Conservation (phyloP, 1,140 invertebrate genomes). For the Metopolophium dirhodum region DNA sequence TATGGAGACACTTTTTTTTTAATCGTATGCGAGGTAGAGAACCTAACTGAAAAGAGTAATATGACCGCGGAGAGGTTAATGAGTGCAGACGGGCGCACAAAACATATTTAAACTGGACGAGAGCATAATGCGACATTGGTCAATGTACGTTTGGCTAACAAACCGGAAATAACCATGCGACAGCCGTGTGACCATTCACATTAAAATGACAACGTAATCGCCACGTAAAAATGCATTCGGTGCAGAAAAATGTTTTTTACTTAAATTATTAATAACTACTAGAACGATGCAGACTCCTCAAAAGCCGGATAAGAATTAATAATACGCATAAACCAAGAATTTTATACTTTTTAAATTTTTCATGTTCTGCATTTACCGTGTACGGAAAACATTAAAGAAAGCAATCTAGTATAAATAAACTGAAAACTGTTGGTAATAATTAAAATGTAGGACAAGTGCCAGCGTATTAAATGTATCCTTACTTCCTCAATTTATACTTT, state of each 20-base stretch:
- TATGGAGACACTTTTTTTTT: slow-evolving; percentile 13
- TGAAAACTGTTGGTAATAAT: slow-evolving; percentile 16
- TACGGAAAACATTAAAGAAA: background rate
- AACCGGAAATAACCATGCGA: slow-evolving; percentile 35
- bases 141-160: background rate
- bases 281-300: background rate
- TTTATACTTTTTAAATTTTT: background rate
- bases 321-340: background rate
- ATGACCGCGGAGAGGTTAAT: slow-evolving; percentile 2
- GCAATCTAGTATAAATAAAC: slow-evolving; percentile 7
- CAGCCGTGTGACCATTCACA: slow-evolving; percentile 13
- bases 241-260: background rate
- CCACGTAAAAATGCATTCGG: background rate
- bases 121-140: slow-evolving; percentile 22
- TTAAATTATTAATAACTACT: background rate
- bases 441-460: slow-evolving; percentile 35
- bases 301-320: background rate
- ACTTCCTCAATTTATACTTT: slow-evolving; percentile 15
- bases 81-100: slow-evolving; percentile 7
- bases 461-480: slow-evolving; percentile 18
- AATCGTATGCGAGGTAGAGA: background rate
- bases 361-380: background rate
- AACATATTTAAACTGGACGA: slow-evolving; percentile 23
- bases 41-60: slow-evolving; percentile 14
- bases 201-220: slow-evolving; percentile 38